Base-by-base conservation (phyloP, 1,140 invertebrate species). In the Tetramorium simillimum region DNA sequence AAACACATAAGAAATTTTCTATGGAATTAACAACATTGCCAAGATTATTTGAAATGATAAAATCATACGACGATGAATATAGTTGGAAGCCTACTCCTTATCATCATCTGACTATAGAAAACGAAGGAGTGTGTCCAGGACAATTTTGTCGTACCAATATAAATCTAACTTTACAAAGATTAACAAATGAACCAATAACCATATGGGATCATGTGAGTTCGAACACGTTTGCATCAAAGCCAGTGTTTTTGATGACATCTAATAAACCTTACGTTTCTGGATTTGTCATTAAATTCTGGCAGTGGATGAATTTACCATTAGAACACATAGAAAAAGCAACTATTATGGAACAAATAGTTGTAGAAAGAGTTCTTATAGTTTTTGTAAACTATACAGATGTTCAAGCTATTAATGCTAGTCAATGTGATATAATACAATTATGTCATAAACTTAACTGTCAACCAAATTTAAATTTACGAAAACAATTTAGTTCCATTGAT, bases 261-360 rank as follows among this genome's bases (percentile, higher is more conserved):
- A 95, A 62, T 60, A 90, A 91, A 88, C 92, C 87, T 3, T 96
- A 96, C 56, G 96, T 97, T 60, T 95, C 96, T 40, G 97, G 97
- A 0, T 98, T 98, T 95, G 96, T 97, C 33, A 94, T 98, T 62
- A 98, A 98, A 95, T 97, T 97, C 93, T 98, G 97, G 97, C 96
- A 97, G 89, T 98, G 97, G 97, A 96, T 96, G 43, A 92, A 91
- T 51, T 58, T 43, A 0, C 28, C 46, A 10, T 53, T 72, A 18
- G 69, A 82, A 21, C 65, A 33, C 24, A 77, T 85, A 28, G 86
- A 88, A 14, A 87, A 88, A 76, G 85, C 89, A 51, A 84, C 77
- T n/a, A 85, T 96, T 62, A 93, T 95, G 0, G 95, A 96, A 92
- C 95, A 95, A 75, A 93, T 65, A 72, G 95, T 98, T 21, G 97